Evolutionary conservation across 2,113 vertebrate species (phyloP).

Genomic region (Triplophysa tibetana): DNA sequence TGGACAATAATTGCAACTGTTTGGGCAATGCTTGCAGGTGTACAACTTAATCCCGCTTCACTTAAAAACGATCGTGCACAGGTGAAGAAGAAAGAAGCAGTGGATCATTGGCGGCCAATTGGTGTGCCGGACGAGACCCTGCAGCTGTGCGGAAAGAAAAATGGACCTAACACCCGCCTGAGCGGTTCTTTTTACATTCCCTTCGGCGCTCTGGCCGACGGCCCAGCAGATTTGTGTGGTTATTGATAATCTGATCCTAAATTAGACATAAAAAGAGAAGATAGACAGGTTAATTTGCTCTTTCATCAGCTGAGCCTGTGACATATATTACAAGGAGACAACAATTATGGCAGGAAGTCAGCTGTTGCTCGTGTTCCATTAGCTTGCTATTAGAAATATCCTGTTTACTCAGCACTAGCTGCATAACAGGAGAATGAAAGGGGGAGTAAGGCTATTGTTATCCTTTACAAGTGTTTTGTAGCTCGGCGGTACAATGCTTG

Average conservation of each 20-base stretch:
- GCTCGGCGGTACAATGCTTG: neutral
- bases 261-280: conserved; percentile 37
- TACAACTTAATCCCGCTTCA: conserved; percentile 72
- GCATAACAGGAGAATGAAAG: conserved; percentile 2
- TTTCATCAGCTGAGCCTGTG: conserved; percentile 44
- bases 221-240: conserved; percentile 26
- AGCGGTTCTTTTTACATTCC: conserved; percentile 30
- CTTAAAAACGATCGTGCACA: conserved; percentile 35
- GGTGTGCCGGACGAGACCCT: conserved; percentile 16
- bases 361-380: conserved; percentile 27
- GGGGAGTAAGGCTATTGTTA: conserved; percentile 1
- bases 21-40: conserved; percentile 75
- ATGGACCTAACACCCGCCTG: neutral
- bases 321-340: conserved; percentile 50
- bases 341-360: conserved; percentile 50
- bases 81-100: conserved; percentile 24
- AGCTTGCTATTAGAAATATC: conserved; percentile 51
- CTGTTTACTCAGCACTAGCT: conserved; percentile 35
- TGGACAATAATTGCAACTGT: conserved; percentile 78
- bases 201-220: neutral
- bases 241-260: conserved; percentile 53
- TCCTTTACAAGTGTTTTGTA: conserved; percentile 14
- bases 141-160: neutral
- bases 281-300: conserved; percentile 36
- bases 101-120: conserved; percentile 39